A percentile compares a stretch with the other conserved stretches of the same genome.
These are phyloP conservation scores for Atta colombica DNA, from an alignment of 1,140 invertebrate species.

Conservation along the genomic window DNA sequence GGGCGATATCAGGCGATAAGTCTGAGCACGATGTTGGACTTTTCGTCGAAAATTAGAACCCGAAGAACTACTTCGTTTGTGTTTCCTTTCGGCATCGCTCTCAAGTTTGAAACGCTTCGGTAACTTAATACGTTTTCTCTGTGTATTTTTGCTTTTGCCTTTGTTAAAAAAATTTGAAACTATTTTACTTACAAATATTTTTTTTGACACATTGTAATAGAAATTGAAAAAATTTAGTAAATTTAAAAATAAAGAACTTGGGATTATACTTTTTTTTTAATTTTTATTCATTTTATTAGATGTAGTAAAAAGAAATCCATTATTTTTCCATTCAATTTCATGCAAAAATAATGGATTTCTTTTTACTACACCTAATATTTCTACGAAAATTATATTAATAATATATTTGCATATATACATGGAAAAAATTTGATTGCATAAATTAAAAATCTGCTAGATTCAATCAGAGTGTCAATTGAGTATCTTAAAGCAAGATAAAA, in stretches of 20 bases:
- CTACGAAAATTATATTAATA: background rate
- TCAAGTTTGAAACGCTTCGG: background rate
- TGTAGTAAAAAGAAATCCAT: too few species aligned
- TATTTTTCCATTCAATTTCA: too few species aligned
- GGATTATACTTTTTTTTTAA: background rate
- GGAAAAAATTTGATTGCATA: too few species aligned
- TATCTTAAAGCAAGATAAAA: too few species aligned
- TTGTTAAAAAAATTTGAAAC: background rate
- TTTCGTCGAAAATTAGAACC: conserved; percentile 46
- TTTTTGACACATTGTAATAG: background rate
- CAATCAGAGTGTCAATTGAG: too few species aligned
- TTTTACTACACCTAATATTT: too few species aligned
- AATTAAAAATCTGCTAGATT: too few species aligned
- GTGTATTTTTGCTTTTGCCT: background rate
- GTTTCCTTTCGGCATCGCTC: conserved; percentile 10
- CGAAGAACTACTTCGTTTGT: conserved; percentile 9
- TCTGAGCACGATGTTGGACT: background rate
- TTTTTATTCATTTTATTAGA: background rate
- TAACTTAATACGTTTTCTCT: background rate
- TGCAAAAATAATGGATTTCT: too few species aligned
- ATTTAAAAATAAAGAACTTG: background rate
- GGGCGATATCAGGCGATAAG: conserved; percentile 13
- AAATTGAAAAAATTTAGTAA: background rate
- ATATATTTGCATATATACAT: too few species aligned
- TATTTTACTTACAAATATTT: background rate